Conservation (phyloP, 2,113 vertebrate species). For the Callaeas wilsoni region DNA sequence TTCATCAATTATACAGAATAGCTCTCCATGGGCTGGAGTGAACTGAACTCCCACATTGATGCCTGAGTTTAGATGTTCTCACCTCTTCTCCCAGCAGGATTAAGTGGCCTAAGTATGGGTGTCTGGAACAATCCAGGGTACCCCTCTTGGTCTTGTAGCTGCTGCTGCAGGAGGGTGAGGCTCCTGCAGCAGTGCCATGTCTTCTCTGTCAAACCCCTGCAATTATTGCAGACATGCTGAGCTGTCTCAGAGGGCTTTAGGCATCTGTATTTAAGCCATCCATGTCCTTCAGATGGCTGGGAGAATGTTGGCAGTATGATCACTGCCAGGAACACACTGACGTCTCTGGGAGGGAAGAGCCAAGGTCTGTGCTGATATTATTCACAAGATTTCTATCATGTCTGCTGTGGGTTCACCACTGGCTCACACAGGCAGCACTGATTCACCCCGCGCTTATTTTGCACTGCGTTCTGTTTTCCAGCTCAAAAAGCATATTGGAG, state of each 20-base stretch:
- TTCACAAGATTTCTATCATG: not conserved
- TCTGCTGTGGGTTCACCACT: not conserved
- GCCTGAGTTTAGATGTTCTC: not conserved
- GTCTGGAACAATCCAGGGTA: too few species aligned
- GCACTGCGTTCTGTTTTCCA: rapidly evolving
- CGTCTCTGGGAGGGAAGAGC: not conserved
- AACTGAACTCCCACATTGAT: not conserved
- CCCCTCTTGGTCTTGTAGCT: not conserved
- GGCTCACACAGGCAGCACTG: not conserved
- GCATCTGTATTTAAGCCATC: not conserved
- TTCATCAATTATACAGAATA: not conserved
- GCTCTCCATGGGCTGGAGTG: not conserved
- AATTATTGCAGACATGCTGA: not conserved
- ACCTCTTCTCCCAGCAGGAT: not conserved
- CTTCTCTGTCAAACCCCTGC: not conserved
- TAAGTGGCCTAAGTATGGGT: not conserved
- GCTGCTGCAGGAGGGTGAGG: not conserved
- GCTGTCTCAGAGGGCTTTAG: not conserved
- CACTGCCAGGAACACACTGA: not conserved
- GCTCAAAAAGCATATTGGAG: not conserved
- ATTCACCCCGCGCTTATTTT: not conserved
- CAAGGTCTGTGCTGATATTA: not conserved
- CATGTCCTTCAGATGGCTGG: not conserved
- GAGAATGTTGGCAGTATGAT: not conserved
- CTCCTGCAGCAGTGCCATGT: not conserved